Conservation (phyloP, 2,797 vertebrate species). For the Ctenosaura bakeri region DNA sequence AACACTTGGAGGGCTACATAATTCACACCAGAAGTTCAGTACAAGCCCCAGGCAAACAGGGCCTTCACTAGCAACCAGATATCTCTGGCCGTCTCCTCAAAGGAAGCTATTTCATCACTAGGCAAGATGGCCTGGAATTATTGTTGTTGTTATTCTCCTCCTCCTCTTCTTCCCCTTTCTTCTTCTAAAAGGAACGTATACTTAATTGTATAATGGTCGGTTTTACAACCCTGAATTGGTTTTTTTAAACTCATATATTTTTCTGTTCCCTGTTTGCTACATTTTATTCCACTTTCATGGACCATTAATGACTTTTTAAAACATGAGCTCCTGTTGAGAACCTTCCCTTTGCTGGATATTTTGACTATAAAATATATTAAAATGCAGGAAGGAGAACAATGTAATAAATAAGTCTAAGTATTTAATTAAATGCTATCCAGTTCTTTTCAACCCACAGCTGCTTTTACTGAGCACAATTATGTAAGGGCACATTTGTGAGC, state of each 20-base stretch:
- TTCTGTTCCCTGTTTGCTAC: not conserved
- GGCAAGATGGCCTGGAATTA: not conserved
- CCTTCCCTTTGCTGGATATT: not conserved
- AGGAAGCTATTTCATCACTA: too few relatives aligned
- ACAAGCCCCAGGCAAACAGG: not conserved
- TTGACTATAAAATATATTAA: constrained; percentile 9
- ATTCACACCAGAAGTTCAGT: too few relatives aligned
- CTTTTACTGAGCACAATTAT: not conserved
- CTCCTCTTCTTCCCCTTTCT: not conserved
- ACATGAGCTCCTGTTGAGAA: not conserved
- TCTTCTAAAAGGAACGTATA: not conserved
- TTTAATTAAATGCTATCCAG: not conserved
- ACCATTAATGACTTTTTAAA: not conserved
- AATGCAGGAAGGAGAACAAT: not conserved
- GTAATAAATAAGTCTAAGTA: not conserved
- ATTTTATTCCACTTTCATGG: not conserved
- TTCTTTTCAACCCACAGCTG: not conserved
- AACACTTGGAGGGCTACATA: too few relatives aligned
- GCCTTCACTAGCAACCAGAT: not conserved
- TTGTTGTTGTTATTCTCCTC: too few relatives aligned
- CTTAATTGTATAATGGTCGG: not conserved
- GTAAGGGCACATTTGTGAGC: not conserved
- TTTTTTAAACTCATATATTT: not conserved
- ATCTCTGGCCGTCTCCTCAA: too few relatives aligned
- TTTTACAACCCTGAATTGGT: not conserved